phyloP scores from a whole-genome alignment of 2,797 vertebrate species.

The Clarias laeviceps region DNA sequence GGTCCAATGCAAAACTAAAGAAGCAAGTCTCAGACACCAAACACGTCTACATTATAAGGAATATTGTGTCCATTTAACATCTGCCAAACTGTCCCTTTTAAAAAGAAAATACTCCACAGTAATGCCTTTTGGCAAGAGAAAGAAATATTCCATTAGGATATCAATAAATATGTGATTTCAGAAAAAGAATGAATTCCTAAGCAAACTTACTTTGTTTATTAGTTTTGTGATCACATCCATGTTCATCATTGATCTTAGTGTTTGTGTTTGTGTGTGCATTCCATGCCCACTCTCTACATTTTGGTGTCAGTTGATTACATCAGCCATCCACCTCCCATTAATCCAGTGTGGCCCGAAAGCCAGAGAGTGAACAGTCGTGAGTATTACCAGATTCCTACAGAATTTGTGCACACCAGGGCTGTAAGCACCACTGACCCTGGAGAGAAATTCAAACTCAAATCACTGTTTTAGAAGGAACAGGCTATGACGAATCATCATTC shows the following conservation, averaged over 20 bases:
- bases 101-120: not conserved
- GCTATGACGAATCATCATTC: not conserved
- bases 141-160: no score
- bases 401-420: not conserved
- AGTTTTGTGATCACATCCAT: conserved; percentile 13
- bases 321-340: conserved; percentile 59
- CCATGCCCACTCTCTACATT: conserved; percentile 38
- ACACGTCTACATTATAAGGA: not conserved
- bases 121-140: not conserved
- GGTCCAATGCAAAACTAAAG: not conserved
- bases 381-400: conserved; percentile 53
- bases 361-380: conserved; percentile 65
- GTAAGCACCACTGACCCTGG: not conserved
- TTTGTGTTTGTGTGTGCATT: conserved; percentile 43
- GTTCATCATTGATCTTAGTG: conserved; percentile 22
- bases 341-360: conserved; percentile 68
- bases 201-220: not conserved
- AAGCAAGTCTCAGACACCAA: not conserved
- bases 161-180: not conserved
- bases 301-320: conserved; percentile 68
- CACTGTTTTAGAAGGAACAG: not conserved
- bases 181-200: not conserved
- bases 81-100: not conserved
- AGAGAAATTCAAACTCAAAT: not conserved
- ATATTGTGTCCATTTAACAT: not conserved